These are phyloP conservation scores for Oscarella lobularis DNA, from an alignment of 37 sponge, comb jelly and placozoan genomes.

Conservation along the genomic window DNA sequence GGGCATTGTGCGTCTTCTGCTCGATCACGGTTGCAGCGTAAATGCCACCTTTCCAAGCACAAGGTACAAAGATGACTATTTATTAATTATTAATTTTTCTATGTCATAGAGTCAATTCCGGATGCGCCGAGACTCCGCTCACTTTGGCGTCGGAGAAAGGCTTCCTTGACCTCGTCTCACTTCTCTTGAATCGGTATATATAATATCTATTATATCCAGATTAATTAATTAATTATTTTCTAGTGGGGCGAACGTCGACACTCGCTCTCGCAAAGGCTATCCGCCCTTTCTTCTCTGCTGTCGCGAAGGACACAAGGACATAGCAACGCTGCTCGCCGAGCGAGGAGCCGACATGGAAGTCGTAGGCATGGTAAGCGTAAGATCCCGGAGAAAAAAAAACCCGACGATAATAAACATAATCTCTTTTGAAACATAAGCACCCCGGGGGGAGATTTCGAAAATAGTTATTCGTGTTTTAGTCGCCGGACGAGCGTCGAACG, in stretches of 20 bases:
- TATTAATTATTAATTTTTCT: neutral
- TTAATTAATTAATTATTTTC: neutral
- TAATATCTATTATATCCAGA: neutral
- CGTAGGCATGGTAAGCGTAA: too few relatives aligned
- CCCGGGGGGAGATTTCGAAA: too few relatives aligned
- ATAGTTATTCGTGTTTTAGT: too few relatives aligned
- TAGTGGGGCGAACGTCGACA: constrained; percentile 72
- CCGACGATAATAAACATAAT: too few relatives aligned
- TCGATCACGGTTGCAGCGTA: constrained; percentile 88
- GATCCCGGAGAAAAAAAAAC: too few relatives aligned
- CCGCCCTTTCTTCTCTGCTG: constrained; percentile 92
- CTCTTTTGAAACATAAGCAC: too few relatives aligned
- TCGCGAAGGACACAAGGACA: constrained; percentile 75
- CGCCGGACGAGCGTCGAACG: constrained; percentile 64
- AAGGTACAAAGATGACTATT: constrained; percentile 17
- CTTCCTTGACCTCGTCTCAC: constrained; percentile 51
- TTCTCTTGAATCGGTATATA: constrained; percentile 34
- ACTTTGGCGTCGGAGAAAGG: constrained; percentile 96
- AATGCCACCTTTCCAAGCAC: constrained; percentile 93
- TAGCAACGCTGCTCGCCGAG: constrained; percentile 52
- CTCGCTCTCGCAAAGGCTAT: constrained; percentile 93
- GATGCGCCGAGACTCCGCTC: constrained; percentile 74
- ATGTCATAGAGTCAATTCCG: neutral
- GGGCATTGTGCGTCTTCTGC: constrained; percentile 81
- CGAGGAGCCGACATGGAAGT: constrained; percentile 68